Conservation (phyloP, 2,113 vertebrate genomes). For the Larimichthys crocea region DNA sequence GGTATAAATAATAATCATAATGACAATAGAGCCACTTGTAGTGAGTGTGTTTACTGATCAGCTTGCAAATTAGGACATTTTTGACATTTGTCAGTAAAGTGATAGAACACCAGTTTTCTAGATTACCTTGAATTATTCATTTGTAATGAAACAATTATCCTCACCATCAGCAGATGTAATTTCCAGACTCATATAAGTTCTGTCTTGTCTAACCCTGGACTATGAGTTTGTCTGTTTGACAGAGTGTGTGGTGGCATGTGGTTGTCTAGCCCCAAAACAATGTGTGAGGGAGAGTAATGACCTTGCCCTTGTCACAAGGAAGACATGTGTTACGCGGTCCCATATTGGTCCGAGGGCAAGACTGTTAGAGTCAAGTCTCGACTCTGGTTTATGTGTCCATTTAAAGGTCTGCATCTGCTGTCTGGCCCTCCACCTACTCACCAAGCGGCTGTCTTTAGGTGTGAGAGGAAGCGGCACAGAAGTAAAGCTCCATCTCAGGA, state of each 20-base stretch:
- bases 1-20: conserved; percentile 69
- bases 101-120: not conserved
- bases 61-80: conserved; percentile 47
- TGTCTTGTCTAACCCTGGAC: not conserved
- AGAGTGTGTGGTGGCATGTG: conserved; percentile 26
- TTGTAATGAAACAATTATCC: conserved; percentile 16
- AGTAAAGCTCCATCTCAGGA: conserved; percentile 9
- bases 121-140: conserved; percentile 18
- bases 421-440: conserved; percentile 45
- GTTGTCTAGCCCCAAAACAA: conserved; percentile 64
- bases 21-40: conserved; percentile 59
- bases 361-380: conserved; percentile 56
- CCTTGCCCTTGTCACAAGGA: conserved; percentile 68
- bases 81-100: not conserved
- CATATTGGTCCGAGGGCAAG: conserved; percentile 53
- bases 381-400: conserved; percentile 66
- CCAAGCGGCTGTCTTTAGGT: conserved; percentile 50
- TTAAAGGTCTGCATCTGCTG: conserved; percentile 73
- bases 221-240: conserved; percentile 19
- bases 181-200: not conserved
- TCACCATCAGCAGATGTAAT: conserved; percentile 2
- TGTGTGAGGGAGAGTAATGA: conserved; percentile 61
- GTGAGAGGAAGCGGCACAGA: conserved; percentile 28
- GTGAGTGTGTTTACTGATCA: conserved; percentile 60
- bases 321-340: conserved; percentile 62